Conservation (phyloP, 2,888 invertebrate genomes). For the Oligia strigilis region DNA sequence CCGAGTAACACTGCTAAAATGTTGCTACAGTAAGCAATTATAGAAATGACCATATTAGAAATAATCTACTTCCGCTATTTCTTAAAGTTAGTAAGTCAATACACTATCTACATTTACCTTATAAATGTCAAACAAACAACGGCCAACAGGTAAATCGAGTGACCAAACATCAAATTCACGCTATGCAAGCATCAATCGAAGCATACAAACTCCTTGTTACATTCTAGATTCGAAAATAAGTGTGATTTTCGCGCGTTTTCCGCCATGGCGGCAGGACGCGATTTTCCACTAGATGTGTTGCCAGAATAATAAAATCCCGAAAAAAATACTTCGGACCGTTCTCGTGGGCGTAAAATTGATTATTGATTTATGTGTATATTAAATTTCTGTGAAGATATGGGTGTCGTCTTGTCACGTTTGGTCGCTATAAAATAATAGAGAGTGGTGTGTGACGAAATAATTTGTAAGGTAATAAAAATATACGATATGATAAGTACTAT, state of each 20-base stretch:
- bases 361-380: conserved; percentile 85
- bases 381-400: conserved; percentile 67
- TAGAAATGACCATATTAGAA: too few species aligned
- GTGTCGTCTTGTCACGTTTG: conserved; percentile 69
- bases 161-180: conserved; percentile 59
- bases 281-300: conserved; percentile 87
- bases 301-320: conserved; percentile 84
- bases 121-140: conserved; percentile 40
- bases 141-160: conserved; percentile 51
- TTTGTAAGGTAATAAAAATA: conserved; percentile 72
- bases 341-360: conserved; percentile 88
- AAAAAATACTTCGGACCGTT: conserved; percentile 80
- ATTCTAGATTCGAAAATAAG: conserved; percentile 75
- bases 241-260: conserved; percentile 76
- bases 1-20: background rate
- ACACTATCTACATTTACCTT: background rate
- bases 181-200: conserved; percentile 66
- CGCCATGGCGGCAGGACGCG: conserved; percentile 76
- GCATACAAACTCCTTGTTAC: conserved; percentile 71
- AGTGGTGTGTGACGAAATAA: conserved; percentile 77
- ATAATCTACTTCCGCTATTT: background rate
- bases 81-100: background rate
- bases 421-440: conserved; percentile 75
- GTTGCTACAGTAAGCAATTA: background rate
- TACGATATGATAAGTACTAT: conserved; percentile 22